Evolutionary conservation across 2,797 vertebrate species (phyloP).

Genomic region (Schizopygopsis malacanthus): DNA sequence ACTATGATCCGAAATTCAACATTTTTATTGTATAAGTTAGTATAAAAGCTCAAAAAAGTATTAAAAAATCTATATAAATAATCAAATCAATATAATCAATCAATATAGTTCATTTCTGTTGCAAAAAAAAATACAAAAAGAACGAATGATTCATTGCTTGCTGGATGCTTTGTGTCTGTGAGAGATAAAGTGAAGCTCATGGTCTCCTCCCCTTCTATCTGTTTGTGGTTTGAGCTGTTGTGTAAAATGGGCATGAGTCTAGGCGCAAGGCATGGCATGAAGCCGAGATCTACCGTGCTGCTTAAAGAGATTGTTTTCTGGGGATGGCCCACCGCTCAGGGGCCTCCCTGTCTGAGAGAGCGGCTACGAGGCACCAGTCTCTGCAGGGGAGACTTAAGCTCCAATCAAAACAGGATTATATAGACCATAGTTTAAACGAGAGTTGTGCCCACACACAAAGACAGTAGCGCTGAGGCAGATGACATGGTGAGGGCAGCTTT

Average conservation of each 20-base stretch:
- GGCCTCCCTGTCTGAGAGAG: constrained; percentile 63
- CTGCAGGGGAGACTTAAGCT: constrained; percentile 69
- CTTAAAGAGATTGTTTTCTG: constrained; percentile 58
- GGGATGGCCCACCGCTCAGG: constrained; percentile 49
- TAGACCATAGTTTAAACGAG: constrained; percentile 64
- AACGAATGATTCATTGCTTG: constrained; percentile 56
- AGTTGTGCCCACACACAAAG: constrained; percentile 67
- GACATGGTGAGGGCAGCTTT: constrained; percentile 51
- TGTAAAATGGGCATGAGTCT: constrained; percentile 75
- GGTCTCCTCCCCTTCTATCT: constrained; percentile 73
- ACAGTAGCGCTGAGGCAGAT: constrained; percentile 48
- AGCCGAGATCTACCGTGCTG: constrained; percentile 52
- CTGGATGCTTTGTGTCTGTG: constrained; percentile 54
- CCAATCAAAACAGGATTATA: constrained; percentile 73
- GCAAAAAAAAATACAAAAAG: not conserved
- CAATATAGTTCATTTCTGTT: not conserved
- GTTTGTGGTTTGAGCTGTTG: constrained; percentile 78
- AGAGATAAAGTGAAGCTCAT: constrained; percentile 62
- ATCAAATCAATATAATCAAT: no score
- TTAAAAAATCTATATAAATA: no score
- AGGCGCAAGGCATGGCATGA: constrained; percentile 73
- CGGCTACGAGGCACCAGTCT: constrained; percentile 64
- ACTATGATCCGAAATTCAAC: not conserved
- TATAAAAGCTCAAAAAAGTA: not conserved
- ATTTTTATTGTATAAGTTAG: not conserved